phyloP scores from a whole-genome alignment of 2,113 vertebrate genomes.

The Phocoena phocoena region DNA sequence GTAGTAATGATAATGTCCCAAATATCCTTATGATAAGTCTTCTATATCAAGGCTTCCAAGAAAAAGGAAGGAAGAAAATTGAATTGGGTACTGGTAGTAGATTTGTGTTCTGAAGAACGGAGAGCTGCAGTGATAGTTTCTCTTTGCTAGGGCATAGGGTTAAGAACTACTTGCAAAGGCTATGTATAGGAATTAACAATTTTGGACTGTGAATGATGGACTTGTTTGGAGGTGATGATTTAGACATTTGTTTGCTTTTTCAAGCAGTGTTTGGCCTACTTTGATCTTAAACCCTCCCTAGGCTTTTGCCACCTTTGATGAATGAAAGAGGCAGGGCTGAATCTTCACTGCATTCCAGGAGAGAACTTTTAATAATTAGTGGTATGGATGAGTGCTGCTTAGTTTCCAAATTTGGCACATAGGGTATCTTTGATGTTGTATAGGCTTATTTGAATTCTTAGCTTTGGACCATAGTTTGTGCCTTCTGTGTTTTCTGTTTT shows the following conservation, averaged over 20 bases:
- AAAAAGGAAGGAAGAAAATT: neutral
- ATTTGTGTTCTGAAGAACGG: conserved; percentile 20
- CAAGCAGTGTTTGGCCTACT: neutral
- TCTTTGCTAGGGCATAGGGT: conserved; percentile 31
- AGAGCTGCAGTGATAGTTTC: neutral
- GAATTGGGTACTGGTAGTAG: neutral
- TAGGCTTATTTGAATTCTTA: conserved; percentile 41
- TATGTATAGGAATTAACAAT: neutral
- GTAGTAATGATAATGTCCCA: neutral
- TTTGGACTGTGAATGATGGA: conserved; percentile 31
- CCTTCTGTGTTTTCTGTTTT: conserved; percentile 32
- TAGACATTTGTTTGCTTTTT: conserved; percentile 38
- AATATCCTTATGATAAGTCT: neutral
- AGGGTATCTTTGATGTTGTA: neutral
- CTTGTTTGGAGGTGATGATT: conserved; percentile 36
- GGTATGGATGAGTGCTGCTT: neutral
- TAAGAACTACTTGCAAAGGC: neutral
- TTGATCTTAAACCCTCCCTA: conserved; percentile 40
- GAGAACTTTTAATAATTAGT: conserved; percentile 41
- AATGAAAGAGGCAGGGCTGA: conserved; percentile 8
- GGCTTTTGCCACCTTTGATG: conserved; percentile 21
- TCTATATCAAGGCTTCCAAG: neutral
- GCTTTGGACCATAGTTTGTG: neutral
- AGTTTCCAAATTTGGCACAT: neutral
- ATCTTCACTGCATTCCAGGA: neutral